Base-by-base conservation (phyloP, 2,888 invertebrate species). In the Rhopalosiphum nymphaeae region DNA sequence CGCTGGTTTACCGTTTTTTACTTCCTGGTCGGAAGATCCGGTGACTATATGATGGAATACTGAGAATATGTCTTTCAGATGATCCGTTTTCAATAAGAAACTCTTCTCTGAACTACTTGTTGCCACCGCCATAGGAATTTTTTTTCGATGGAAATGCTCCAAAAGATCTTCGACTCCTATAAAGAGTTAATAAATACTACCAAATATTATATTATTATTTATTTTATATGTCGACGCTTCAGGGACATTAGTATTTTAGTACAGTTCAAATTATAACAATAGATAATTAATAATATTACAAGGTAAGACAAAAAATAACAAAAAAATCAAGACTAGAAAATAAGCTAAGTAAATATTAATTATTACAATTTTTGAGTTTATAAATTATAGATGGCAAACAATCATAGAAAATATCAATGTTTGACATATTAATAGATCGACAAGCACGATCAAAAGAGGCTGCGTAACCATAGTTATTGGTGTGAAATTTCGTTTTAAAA, bases 91-190 rank as follows among this genome's bases (percentile, higher is more conserved):
- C 0, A 98, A 96, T 11, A 97, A 96, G 91, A 97, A 98, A 95
- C 97, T 97, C 46, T 97, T 96, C 56, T 96, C 96, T 89, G 97
- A 97, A 3, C 98, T 98, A 26, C 98, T 98, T 0, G 99, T 98
- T 10, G 99, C 99, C 94, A 99, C 96, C 0, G 98, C 98, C 91
- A 98, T 97, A 0, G 98, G 98, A 36, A 99, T 97, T 88, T 97
- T 97, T 44, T 97, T 96, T 89, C 96, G 96, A 95, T 97, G 97
- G 21, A 99, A 96, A 96, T 99, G 98, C 67, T 96, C 96, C 44
- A 99, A 97, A 92, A 99, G 96, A 95, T 96, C 97, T 95, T 98
- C 97, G 21, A 98, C 98, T 95, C 98, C 98, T 98, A 96, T 98
- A 96, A 96, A 87, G 2, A 78, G 10, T 16, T 16, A 36, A 49